Evolutionary conservation across 37 sponge, comb jelly and placozoan genomes (phyloP).

Genomic region (Agelas oroides): DNA sequence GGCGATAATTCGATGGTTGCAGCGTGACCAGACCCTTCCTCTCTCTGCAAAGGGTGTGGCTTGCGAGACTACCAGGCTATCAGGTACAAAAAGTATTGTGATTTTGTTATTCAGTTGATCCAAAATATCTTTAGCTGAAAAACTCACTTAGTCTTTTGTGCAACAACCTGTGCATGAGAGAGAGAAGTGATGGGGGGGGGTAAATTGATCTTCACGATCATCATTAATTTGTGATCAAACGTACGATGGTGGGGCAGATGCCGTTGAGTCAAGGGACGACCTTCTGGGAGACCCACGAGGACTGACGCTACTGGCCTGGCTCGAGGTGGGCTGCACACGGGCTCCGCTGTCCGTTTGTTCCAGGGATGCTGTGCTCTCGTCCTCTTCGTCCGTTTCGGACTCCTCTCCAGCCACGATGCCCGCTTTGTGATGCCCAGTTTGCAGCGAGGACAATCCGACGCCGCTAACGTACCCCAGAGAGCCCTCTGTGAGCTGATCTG

Average conservation of each 20-base stretch:
- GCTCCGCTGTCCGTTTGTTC: slow-evolving; percentile 6
- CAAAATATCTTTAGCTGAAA: too few relatives aligned
- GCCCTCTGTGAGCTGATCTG: slow-evolving; percentile 48
- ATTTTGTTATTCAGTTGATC: too few relatives aligned
- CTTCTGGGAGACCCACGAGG: slow-evolving; percentile 4
- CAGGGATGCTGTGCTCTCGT: neutral
- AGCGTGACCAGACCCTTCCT: too few relatives aligned
- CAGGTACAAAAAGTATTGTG: too few relatives aligned
- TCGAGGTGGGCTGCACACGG: neutral
- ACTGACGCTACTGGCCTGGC: neutral
- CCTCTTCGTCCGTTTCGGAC: slow-evolving; percentile 77
- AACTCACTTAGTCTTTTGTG: slow-evolving; percentile 73
- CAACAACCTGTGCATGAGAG: slow-evolving; percentile 37
- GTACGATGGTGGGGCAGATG: slow-evolving; percentile 57
- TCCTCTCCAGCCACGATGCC: slow-evolving; percentile 74
- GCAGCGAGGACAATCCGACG: neutral
- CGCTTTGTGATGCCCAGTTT: neutral
- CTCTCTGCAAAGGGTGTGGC: too few relatives aligned
- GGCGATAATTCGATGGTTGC: too few relatives aligned
- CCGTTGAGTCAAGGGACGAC: slow-evolving; percentile 16
- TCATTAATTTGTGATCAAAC: neutral
- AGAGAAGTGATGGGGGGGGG: neutral
- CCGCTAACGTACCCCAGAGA: neutral
- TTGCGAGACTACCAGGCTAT: too few relatives aligned
- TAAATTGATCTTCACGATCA: neutral